Conservation (phyloP, 2,888 invertebrate species). For the Priocnemis perturbator region DNA sequence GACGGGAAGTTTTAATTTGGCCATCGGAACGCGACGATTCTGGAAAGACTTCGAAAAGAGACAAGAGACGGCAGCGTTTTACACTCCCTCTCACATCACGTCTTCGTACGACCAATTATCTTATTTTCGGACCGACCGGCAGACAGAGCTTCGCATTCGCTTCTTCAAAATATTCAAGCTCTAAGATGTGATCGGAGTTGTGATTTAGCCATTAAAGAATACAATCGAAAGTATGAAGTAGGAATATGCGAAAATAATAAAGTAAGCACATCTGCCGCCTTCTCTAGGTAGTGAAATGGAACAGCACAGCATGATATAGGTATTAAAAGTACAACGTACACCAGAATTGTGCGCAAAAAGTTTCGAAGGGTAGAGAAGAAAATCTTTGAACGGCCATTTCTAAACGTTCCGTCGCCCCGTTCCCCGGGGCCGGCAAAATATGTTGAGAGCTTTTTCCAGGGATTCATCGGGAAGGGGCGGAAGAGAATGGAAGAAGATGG, state of each 20-base stretch:
- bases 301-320: no score
- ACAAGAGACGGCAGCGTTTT: background rate
- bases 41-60: constrained; percentile 4
- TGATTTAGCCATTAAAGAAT: no score
- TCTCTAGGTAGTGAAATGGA: no score
- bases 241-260: no score
- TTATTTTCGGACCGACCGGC: background rate
- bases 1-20: constrained; percentile 47
- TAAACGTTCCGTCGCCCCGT: constrained; percentile 22
- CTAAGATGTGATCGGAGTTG: no score
- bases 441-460: constrained; percentile 62
- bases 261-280: no score
- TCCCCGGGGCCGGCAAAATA: constrained; percentile 56
- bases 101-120: constrained; percentile 3
- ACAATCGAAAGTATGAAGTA: no score
- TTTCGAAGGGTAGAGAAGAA: background rate
- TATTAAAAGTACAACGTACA: no score
- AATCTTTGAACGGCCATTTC: constrained; percentile 1
- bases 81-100: background rate
- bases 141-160: background rate
- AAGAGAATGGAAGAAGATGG: constrained; percentile 32
- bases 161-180: no score
- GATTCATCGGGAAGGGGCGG: constrained; percentile 43
- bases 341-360: no score
- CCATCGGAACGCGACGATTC: constrained; percentile 38